Evolutionary conservation across 2,888 invertebrate species (phyloP), one percentile per base, ranked within the genome.

Genomic region (Ptychoptera albimana): DNA sequence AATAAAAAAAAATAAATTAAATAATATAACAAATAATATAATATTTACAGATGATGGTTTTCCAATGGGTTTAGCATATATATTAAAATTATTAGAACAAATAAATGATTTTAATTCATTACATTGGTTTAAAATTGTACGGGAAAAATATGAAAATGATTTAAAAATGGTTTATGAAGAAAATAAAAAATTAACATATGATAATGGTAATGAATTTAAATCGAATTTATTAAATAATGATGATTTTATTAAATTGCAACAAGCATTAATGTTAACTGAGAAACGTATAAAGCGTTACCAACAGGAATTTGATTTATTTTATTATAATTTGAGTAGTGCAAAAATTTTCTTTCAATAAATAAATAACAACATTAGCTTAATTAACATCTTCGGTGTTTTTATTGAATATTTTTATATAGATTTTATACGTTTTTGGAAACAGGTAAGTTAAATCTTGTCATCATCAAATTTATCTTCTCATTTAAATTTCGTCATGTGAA

Each of bases 11-110:
- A 60, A 63, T 47, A 59, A 57, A 16, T 5, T 23, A 23, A 11
- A 29, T 29, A 11, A 37, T 16, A 11, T 15, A 14, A 85, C 83
- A 67, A 71, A 73, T 11, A 88, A 86, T 11, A 85, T 89, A 41
- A 80, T 89, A 1, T 93, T 98, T 60, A 93, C 94, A 10, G 97
- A 98, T 64, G 98, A 98, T 65, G 98, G 98, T 11, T 97, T 98
- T 68, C 86, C 93, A 5, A 87, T 98, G 77, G 98, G 96, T 59
- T 68, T 74, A 13, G 92, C 96, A 1, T 98, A 93, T 57, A 83
- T 97, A 52, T 72, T 96, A 47, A 88, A 87, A 59, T 70, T 97
- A 47, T 66, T 97, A 38, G 81, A 91, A 60, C 93, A 94, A 66
- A 79, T 81, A 53, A 66, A 72, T 14, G 84, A 87, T 55, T 84